Conservation (phyloP, 2,113 vertebrate species). For the Alligator mississippiensis region DNA sequence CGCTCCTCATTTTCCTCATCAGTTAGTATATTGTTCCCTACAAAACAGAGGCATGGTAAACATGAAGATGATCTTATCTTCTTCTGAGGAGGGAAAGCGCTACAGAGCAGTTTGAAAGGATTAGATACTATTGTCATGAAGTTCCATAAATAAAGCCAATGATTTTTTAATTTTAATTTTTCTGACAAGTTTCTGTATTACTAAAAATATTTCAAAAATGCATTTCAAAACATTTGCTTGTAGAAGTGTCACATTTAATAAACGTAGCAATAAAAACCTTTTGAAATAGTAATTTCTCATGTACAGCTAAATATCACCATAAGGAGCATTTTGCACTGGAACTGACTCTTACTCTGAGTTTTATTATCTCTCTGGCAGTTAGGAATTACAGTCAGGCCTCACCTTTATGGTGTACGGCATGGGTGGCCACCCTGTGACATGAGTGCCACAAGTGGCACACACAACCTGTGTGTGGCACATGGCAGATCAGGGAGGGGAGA, state of each 20-base stretch:
- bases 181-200: neutral
- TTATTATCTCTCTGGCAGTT: neutral
- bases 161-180: neutral
- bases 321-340: neutral
- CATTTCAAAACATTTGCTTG: neutral
- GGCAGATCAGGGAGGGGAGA: no score
- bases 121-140: neutral
- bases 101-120: neutral
- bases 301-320: rapidly evolving
- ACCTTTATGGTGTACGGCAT: neutral
- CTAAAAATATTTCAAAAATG: neutral
- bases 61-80: neutral
- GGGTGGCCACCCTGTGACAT: no score
- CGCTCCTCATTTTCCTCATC: rapidly evolving
- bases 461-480: no score
- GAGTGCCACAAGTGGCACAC: no score
- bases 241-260: neutral
- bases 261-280: constrained; percentile 29
- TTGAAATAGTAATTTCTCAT: neutral
- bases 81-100: neutral
- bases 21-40: neutral
- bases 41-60: neutral
- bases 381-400: neutral
- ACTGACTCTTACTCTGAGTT: neutral
- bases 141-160: neutral